Base-by-base conservation (phyloP, 2,113 vertebrate genomes). In the Semicossyphus pulcher region DNA sequence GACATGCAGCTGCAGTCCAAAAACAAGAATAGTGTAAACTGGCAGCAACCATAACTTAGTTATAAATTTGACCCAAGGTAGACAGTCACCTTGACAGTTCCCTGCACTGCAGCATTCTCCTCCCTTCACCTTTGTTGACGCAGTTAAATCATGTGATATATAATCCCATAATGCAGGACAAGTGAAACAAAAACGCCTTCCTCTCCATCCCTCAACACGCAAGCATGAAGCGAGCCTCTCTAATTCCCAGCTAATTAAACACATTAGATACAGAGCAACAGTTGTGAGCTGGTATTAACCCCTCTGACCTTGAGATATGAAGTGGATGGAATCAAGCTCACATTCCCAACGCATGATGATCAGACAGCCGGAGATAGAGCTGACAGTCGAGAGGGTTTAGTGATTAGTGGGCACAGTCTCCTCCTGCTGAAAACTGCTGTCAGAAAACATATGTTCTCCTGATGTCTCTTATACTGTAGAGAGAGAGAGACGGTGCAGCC, bases 211-310 rank as follows among this genome's bases (percentile, higher is more conserved):
- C 57, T 18, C 31, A 57, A 47, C 49, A 53, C 58, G 44, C 11
- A 10, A 34, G 57, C n/a, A 48, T 47, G 20, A 82, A 80, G 39
- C 36, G 10, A 49, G 58, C 37, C 59, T 21, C 72, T 53, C 31
- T 80, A 72, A 70, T 70, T 81, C 57, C 53, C 68, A 42, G 64
- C 18, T 88, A 77, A 88, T 88, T 80, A 83, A 70, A 49, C 56
- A 57, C 64, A 75, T 78, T 76, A 59, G 64, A 52, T 63, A 77
- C 28, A 58, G 56, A 81, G 73, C 62, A 84, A 87, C 67, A 78
- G 23, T 82, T 74, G 63, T 74, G 63, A 65, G 58, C 42, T 16
- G 58, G n/a, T 66, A 76, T 70, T 71, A 78, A 80, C 44, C 75
- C 28, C 36, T 7, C 42, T 86, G 78, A 87, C 84, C 81, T 88